These are phyloP conservation scores for Aphrophora alni DNA, from an alignment of 2,888 invertebrate species.

Conservation along the genomic window DNA sequence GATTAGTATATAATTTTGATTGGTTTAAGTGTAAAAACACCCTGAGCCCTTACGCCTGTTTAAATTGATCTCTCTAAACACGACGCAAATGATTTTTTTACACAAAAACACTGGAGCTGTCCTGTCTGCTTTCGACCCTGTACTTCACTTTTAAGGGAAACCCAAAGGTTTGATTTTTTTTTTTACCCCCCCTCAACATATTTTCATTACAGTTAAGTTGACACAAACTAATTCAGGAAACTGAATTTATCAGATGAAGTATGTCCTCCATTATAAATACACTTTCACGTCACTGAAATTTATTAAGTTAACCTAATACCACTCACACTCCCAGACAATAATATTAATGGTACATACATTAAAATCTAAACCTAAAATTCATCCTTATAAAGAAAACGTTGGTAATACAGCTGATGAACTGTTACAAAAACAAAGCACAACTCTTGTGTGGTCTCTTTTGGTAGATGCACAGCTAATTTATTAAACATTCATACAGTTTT, in stretches of 20 bases:
- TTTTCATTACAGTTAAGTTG: neutral
- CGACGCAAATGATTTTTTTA: constrained; percentile 32
- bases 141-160: constrained; percentile 10
- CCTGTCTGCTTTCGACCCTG: constrained; percentile 25
- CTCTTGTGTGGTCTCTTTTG: constrained; percentile 16
- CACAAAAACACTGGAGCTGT: constrained; percentile 30
- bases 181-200: neutral
- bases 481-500: constrained; percentile 38
- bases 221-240: constrained; percentile 2
- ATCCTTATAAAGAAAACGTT: constrained; percentile 40
- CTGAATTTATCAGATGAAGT: neutral
- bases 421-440: constrained; percentile 31
- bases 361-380: constrained; percentile 42
- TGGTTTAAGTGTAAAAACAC: constrained; percentile 39
- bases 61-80: constrained; percentile 2
- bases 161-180: constrained; percentile 30
- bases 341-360: constrained; percentile 42
- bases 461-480: constrained; percentile 6
- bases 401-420: constrained; percentile 40
- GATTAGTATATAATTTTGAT: constrained; percentile 28
- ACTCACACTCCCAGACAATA: constrained; percentile 37
- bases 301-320: constrained; percentile 18
- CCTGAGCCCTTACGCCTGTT: constrained; percentile 41
- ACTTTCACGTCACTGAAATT: constrained; percentile 13
- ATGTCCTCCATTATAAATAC: neutral